These are phyloP conservation scores for Mythimna albipuncta DNA, from an alignment of 2,888 invertebrate species.

Conservation along the genomic window DNA sequence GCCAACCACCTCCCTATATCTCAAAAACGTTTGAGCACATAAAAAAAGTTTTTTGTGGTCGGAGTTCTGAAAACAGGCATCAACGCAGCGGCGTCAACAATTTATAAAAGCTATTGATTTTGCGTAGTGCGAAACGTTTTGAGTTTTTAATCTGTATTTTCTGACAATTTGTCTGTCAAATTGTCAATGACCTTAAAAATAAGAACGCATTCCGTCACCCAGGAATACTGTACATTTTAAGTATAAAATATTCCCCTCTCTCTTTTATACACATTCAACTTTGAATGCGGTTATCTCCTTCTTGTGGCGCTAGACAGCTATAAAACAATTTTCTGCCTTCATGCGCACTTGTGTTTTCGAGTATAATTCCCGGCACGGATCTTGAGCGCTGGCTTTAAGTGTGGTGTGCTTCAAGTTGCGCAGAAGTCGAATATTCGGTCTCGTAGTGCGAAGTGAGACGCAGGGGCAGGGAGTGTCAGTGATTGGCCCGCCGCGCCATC, in stretches of 20 bases:
- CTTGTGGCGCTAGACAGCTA: background rate
- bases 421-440: too few relatives aligned
- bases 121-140: slow-evolving; percentile 9
- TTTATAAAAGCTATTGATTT: background rate
- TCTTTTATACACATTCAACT: slow-evolving; percentile 3
- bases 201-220: slow-evolving; percentile 9
- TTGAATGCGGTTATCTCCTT: slow-evolving; percentile 19
- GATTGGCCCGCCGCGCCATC: too few relatives aligned
- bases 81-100: too few relatives aligned
- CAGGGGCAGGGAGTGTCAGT: too few relatives aligned
- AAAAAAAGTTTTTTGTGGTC: too few relatives aligned
- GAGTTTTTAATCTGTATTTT: background rate
- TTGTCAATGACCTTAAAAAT: slow-evolving; percentile 13
- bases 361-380: background rate
- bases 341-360: slow-evolving; percentile 6
- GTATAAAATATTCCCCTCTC: background rate
- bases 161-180: background rate
- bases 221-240: background rate
- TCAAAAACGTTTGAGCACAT: too few relatives aligned
- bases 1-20: too few relatives aligned
- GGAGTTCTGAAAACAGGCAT: too few relatives aligned
- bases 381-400: too few relatives aligned
- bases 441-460: too few relatives aligned
- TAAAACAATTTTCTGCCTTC: background rate
- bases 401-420: too few relatives aligned